These are phyloP conservation scores for Drosophila eohydei DNA, from an alignment of 2,888 invertebrate species.

Conservation along the genomic window DNA sequence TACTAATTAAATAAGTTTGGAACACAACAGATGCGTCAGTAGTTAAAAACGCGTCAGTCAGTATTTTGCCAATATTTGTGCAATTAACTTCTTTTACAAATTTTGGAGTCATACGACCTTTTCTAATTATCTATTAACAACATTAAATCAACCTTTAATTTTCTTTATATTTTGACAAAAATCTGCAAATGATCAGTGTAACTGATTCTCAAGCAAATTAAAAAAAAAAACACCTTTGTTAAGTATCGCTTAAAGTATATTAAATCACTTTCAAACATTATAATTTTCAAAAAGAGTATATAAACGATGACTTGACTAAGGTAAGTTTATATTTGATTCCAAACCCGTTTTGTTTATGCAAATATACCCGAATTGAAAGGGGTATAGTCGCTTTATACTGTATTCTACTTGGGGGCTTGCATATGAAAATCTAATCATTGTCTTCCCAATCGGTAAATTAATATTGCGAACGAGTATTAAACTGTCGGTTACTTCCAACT, in stretches of 20 bases:
- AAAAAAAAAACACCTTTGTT: background rate
- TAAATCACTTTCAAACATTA: background rate
- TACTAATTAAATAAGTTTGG: background rate
- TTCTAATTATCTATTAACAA: background rate
- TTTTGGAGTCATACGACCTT: background rate
- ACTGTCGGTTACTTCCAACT: too few species aligned
- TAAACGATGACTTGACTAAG: background rate
- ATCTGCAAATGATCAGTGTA: background rate
- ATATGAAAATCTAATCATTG: background rate
- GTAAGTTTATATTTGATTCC: background rate
- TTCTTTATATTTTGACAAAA: too few species aligned
- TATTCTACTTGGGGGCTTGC: background rate
- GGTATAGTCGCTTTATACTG: background rate
- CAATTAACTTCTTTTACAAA: background rate
- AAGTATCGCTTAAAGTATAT: background rate
- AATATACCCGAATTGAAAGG: background rate
- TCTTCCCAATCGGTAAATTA: background rate
- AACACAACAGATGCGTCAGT: background rate
- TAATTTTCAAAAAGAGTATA: background rate
- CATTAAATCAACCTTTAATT: background rate
- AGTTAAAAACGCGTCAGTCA: background rate
- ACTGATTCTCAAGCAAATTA: background rate
- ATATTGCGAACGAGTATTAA: background rate
- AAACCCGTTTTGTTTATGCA: background rate
- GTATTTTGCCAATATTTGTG: too few species aligned